Percentiles rank a stretch among this genome's conserved stretches.
These are phyloP conservation scores for Megatriorchis doriae DNA, from an alignment of 2,113 vertebrate species.

Conservation along the genomic window DNA sequence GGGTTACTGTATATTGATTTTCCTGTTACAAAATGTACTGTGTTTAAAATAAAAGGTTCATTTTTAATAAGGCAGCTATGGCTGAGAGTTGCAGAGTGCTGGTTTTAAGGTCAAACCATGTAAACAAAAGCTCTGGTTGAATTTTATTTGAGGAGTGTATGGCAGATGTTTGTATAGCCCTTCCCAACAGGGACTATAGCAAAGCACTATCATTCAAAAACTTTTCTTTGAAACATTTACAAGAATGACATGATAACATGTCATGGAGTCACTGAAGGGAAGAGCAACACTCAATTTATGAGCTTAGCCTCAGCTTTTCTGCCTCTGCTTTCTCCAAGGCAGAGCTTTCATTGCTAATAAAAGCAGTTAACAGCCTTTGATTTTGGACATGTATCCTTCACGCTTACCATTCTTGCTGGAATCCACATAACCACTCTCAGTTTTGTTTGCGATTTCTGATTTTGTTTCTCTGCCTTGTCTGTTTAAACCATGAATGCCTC, in stretches of 20 bases:
- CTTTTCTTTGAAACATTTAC: background rate
- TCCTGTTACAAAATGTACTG: slow-evolving; percentile 44
- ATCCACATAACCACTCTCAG: background rate
- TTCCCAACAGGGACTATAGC: background rate
- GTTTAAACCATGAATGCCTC: background rate
- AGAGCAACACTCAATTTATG: background rate
- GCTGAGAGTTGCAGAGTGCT: background rate
- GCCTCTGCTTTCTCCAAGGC: background rate
- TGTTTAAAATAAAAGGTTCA: slow-evolving; percentile 34
- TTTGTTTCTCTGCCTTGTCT: background rate
- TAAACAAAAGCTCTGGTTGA: background rate
- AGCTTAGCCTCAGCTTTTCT: background rate
- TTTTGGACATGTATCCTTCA: background rate
- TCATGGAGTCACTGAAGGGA: background rate
- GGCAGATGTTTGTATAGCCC: background rate
- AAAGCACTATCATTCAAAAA: background rate
- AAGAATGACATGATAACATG: background rate
- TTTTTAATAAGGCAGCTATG: background rate
- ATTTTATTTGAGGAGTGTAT: background rate
- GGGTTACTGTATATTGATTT: slow-evolving; percentile 29
- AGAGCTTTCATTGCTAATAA: background rate
- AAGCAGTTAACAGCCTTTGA: background rate
- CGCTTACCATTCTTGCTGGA: background rate
- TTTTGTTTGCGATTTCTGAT: background rate
- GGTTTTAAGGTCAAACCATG: background rate